Conservation (phyloP, 2,888 invertebrate genomes). For the Calameuta pallipes region DNA sequence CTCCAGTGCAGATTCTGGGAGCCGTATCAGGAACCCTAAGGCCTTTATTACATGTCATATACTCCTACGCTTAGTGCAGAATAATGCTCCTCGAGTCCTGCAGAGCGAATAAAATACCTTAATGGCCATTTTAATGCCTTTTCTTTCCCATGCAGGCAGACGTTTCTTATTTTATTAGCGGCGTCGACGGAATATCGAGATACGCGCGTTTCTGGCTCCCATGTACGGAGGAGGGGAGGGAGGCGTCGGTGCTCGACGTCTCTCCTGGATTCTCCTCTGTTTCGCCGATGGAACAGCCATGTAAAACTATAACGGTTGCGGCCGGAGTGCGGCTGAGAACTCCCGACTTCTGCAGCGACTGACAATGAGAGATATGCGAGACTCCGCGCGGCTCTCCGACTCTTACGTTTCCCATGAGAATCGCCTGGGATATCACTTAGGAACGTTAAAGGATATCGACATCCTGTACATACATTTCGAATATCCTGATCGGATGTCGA, state of each 20-base stretch:
- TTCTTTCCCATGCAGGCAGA: not conserved
- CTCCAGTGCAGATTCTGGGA: not conserved
- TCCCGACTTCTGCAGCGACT: not conserved
- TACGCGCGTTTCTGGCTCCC: not conserved
- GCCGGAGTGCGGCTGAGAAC: not conserved
- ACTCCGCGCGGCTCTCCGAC: not conserved
- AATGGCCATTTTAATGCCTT: not conserved
- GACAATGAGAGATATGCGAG: not conserved
- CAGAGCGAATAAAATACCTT: not conserved
- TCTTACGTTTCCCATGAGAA: not conserved
- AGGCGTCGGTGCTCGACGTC: not conserved
- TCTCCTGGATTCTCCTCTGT: not conserved
- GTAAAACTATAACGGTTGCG: not conserved
- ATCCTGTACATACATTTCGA: not conserved
- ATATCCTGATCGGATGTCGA: not conserved
- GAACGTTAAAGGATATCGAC: not conserved
- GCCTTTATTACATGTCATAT: not conserved
- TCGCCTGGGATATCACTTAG: not conserved
- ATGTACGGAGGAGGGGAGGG: not conserved
- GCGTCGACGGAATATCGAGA: not conserved
- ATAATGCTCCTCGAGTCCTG: not conserved
- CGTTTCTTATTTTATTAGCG: not conserved
- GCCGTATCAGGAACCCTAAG: not conserved
- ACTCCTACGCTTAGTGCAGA: not conserved
- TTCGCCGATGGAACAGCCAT: not conserved